Percentiles rank a stretch among this genome's conserved stretches.
These are phyloP conservation scores for Notolabrus celidotus DNA, from an alignment of 2,797 vertebrate species.

Conservation along the genomic window DNA sequence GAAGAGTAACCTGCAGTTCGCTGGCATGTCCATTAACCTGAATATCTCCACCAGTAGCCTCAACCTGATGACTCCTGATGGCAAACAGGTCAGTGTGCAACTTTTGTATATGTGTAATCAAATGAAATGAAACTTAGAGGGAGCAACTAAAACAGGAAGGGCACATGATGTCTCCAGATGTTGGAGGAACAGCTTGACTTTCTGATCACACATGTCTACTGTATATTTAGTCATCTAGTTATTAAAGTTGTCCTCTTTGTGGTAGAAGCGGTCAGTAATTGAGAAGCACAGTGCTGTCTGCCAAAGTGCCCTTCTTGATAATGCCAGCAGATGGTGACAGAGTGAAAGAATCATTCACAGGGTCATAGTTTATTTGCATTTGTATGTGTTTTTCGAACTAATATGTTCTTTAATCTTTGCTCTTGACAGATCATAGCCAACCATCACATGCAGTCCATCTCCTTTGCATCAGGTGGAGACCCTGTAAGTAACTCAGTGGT, in stretches of 20 bases:
- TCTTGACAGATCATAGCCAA: constrained; percentile 95
- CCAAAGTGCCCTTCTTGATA: not conserved
- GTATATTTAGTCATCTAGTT: not conserved
- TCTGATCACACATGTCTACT: not conserved
- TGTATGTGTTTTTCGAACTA: not conserved
- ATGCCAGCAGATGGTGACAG: constrained; percentile 48
- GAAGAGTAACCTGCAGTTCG: constrained; percentile 98
- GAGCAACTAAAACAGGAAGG: not conserved
- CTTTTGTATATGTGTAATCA: not conserved
- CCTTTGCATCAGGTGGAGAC: constrained; percentile 97
- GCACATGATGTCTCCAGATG: constrained; percentile 6
- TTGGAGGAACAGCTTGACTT: not conserved
- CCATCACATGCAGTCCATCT: constrained; percentile 99
- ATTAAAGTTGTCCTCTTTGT: not conserved
- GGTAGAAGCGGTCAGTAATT: not conserved
- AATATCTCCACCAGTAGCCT: constrained; percentile 98
- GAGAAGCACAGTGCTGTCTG: not conserved
- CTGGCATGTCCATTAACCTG: constrained; percentile 96
- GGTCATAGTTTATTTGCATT: too few relatives aligned
- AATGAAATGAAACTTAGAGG: not conserved
- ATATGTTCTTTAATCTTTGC: constrained; percentile 11
- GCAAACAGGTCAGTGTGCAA: constrained; percentile 91
- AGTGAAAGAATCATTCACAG: not conserved
- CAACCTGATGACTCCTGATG: constrained; percentile 96
- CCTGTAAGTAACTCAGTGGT: constrained; percentile 87